Conservation (phyloP, 2,888 invertebrate species). For the Phyto melanocephala region DNA sequence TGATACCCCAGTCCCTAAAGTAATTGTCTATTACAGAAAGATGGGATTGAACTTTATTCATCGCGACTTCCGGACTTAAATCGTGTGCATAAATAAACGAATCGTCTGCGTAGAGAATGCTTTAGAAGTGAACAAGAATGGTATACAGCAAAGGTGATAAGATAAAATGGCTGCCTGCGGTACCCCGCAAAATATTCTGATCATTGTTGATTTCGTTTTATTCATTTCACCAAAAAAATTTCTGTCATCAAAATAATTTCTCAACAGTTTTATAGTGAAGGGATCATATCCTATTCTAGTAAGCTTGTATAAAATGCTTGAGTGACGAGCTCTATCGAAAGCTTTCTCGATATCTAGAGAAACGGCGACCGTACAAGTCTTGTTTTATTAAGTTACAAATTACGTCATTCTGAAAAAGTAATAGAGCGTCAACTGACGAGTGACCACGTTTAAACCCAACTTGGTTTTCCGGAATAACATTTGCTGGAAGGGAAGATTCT, state of each 20-base stretch:
- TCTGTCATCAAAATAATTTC: background rate
- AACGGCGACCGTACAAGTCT: background rate
- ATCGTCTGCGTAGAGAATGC: too few relatives aligned
- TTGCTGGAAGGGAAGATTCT: background rate
- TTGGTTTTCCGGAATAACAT: background rate
- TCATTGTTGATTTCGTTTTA: background rate
- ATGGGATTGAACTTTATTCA: background rate
- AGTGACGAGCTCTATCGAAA: background rate
- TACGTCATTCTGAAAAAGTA: background rate
- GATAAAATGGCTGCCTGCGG: slow-evolving; percentile 41
- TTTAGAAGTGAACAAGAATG: too few relatives aligned
- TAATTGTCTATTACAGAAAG: background rate
- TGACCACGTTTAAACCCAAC: slow-evolving; percentile 1
- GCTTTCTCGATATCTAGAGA: slow-evolving; percentile 13
- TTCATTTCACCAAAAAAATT: slow-evolving; percentile 31
- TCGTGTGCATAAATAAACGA: slow-evolving; percentile 17
- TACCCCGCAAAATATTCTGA: slow-evolving; percentile 21
- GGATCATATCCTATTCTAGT: background rate
- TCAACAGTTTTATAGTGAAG: slow-evolving; percentile 10
- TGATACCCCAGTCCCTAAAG: background rate
- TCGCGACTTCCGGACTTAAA: background rate
- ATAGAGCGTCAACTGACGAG: background rate
- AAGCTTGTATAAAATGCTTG: slow-evolving; percentile 1
- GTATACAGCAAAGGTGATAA: background rate
- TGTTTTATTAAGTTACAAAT: background rate